Percentiles rank a stretch among this genome's conserved stretches.
phyloP scores from a whole-genome alignment of 2,113 vertebrate genomes.

The Etheostoma cragini region DNA sequence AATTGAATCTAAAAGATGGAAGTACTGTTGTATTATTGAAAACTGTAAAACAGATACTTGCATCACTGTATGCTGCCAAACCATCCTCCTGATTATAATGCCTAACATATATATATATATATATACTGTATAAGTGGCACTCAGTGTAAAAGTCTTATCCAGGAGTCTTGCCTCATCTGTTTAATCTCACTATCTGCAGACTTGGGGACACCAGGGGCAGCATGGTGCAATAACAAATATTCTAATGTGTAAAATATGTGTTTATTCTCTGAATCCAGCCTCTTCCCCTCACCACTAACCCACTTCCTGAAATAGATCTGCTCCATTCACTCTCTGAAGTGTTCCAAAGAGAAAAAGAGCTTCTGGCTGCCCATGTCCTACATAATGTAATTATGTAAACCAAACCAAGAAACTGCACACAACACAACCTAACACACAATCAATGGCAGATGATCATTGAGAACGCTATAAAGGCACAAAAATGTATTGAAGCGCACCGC shows the following conservation, averaged over 20 bases:
- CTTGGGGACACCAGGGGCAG: slow-evolving; percentile 53
- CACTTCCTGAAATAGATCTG: slow-evolving; percentile 83
- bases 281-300: slow-evolving; percentile 82
- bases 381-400: slow-evolving; percentile 82
- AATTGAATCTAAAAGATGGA: background rate
- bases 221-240: slow-evolving; percentile 75
- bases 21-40: background rate
- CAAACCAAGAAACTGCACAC: slow-evolving; percentile 57
- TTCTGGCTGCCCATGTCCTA: slow-evolving; percentile 83
- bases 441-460: slow-evolving; percentile 56
- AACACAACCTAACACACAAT: slow-evolving; percentile 63
- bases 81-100: background rate
- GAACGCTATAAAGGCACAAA: slow-evolving; percentile 17
- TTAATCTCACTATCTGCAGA: slow-evolving; percentile 47
- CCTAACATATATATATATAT: background rate
- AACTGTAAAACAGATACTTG: background rate
- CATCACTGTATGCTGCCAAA: background rate
- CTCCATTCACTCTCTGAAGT: slow-evolving; percentile 81
- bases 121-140: background rate
- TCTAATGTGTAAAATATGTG: slow-evolving; percentile 75
- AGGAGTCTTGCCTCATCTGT: slow-evolving; percentile 13
- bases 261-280: slow-evolving; percentile 79
- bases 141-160: slow-evolving; percentile 4
- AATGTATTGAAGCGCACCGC: background rate
- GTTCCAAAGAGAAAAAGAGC: slow-evolving; percentile 78